Conservation (phyloP, 2,797 vertebrate genomes). For the Sebastes diploproa region DNA sequence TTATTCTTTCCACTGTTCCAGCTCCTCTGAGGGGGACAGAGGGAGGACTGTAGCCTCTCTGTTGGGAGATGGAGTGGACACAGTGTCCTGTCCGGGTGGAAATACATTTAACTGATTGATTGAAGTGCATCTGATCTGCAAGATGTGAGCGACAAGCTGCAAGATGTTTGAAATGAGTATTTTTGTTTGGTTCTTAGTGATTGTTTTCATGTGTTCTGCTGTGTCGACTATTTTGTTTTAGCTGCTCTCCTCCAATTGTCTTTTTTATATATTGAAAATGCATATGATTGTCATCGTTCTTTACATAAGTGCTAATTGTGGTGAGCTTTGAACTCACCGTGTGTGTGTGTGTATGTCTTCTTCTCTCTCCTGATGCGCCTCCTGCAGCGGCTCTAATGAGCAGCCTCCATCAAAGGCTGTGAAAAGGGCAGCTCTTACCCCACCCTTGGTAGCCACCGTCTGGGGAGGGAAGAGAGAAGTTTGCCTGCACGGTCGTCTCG, state of each 20-base stretch:
- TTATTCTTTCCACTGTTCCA: conserved; percentile 4
- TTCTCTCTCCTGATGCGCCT: conserved; percentile 29
- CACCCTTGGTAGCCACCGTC: conserved; percentile 34
- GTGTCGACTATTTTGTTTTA: neutral
- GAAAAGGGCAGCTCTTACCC: conserved; percentile 59
- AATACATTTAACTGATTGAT: neutral
- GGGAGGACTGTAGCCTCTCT: neutral
- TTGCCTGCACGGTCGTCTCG: conserved; percentile 31
- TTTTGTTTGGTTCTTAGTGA: neutral
- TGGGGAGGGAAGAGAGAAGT: conserved; percentile 44
- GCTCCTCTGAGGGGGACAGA: neutral
- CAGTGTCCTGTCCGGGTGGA: neutral
- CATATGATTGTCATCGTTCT: neutral
- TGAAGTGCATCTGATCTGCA: neutral
- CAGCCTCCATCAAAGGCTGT: conserved; percentile 66
- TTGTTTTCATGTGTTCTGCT: neutral
- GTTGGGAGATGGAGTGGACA: neutral
- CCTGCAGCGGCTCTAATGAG: conserved; percentile 68
- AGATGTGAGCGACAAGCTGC: neutral
- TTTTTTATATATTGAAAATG: neutral
- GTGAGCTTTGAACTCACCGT: conserved; percentile 13
- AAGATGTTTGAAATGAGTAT: neutral
- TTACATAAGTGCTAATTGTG: conserved; percentile 10
- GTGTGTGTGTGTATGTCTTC: conserved; percentile 12
- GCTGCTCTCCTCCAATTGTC: neutral